Base-by-base conservation (phyloP, 2,888 invertebrate genomes). In the Hirtodrosophila duncani region DNA sequence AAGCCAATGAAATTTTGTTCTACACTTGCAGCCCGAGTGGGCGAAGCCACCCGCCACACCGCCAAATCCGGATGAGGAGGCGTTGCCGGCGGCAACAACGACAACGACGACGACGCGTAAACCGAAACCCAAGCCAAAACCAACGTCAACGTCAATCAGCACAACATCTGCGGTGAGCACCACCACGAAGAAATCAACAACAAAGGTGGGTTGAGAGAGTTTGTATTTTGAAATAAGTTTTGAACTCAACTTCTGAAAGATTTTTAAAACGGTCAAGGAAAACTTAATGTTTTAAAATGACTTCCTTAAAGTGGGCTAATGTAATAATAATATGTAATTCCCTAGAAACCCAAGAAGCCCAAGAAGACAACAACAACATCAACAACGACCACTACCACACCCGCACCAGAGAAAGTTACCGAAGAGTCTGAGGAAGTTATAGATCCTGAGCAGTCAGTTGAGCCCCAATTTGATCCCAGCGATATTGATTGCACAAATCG, bases 41-140 rank as follows among this genome's bases (percentile, higher is more conserved):
- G 93, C 93, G 30, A 89, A 91, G 56, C 94, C 94, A 9, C 93
- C 93, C 50, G 91, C 93, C 56, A 94, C 94, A 2, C 88, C 91
- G 10, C 67, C 83, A 37, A 89, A 89, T 77, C 88, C 89, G 13
- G 86, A 89, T 16, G 89, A 89, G 77, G 79, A 41, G 26, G 42
- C 42, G 8, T 9, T 56, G 11, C 24, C 45, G 18, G 50, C 45
- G 33, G 39, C 41, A 8, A 67, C 41, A 26, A 37, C 62, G 3
- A 69, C 44, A 17, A 86, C 86, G 3, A 64, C 83, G 31, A 81
- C 85, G 30, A 83, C 84, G 10, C 74, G 74, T 10, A 67, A 48
- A 33, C 79, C 85, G 17, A 79, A 72, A 45, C 84, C 84, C 13
- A 75, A 72, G 59, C 80, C 69, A 37, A 70, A 57, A 67, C 85